Evolutionary conservation across 2,888 invertebrate species (phyloP), one percentile per base, ranked within the genome.

Genomic region (Sialis fuliginosa): DNA sequence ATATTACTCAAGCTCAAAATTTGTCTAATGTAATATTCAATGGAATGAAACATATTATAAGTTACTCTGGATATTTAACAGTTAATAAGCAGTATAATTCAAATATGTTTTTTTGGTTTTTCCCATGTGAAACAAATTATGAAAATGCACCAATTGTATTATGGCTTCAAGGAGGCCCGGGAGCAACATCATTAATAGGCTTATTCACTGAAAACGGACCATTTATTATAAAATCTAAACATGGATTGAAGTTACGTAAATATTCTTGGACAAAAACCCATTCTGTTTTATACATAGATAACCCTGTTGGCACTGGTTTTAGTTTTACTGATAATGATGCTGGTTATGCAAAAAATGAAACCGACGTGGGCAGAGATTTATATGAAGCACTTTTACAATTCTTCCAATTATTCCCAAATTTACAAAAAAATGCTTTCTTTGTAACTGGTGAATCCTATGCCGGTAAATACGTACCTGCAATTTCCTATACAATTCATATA

Each of bases 81-180:
- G 90, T 92, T 1, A 79, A 91, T 60, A 75, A 80, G 55, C 63
- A 69, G 1, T 79, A 70, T 57, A 75, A 83, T 54, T 87, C 89
- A 0, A 89, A 91, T 58, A 71, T 86, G 64, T 92, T 90, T 66
- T 89, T 92, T 64, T 92, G 91, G 91, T 91, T 84, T 59, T 90
- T 91, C 60, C 89, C 89, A 0, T 78, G 88, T 0, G 72, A 77
- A 71, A 64, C 63, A 3, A 59, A 69, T 55, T 64, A 67, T 1
- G 66, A 67, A 48, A 64, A 68, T 39, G 80, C 81, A 1, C 86
- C 85, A 0, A 79, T 90, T 1, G 63, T 88, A 0, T 64, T 90
- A 6, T 90, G 90, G 90, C 67, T 89, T 3, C 86, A 89, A 64
- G 89, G 89, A 5, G 90, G 89, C 0, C 89, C 89, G 0, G 87